A percentile compares a stretch with the other conserved stretches of the same genome.
Evolutionary conservation across 2,888 invertebrate species (phyloP).

Genomic region (Coenonympha arcania): DNA sequence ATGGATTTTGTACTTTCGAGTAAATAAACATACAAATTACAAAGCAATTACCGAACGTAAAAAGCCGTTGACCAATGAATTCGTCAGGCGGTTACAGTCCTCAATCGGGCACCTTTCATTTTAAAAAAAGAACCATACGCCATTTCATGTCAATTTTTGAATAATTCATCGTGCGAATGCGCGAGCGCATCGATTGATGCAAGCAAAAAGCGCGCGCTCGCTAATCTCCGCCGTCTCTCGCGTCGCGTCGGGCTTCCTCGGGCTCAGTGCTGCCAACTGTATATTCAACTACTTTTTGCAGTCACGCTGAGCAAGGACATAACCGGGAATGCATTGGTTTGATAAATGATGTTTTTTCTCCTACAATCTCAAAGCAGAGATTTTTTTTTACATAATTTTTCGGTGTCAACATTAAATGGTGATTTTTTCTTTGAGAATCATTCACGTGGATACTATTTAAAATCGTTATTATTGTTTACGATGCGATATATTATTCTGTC

Average conservation of each 20-base stretch:
- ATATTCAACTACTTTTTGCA: slow-evolving; percentile 72
- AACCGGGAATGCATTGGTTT: slow-evolving; percentile 69
- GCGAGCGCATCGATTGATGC: slow-evolving; percentile 75
- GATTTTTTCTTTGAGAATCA: slow-evolving; percentile 46
- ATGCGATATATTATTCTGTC: slow-evolving; percentile 36
- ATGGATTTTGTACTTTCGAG: slow-evolving; percentile 36
- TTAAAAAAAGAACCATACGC: slow-evolving; percentile 73
- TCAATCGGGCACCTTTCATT: slow-evolving; percentile 75
- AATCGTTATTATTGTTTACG: slow-evolving; percentile 23
- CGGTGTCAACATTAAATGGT: slow-evolving; percentile 52
- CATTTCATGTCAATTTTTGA: slow-evolving; percentile 75
- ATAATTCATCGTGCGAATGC: slow-evolving; percentile 74
- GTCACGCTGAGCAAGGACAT: slow-evolving; percentile 71
- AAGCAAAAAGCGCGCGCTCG: slow-evolving; percentile 71
- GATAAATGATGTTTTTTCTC: slow-evolving; percentile 70
- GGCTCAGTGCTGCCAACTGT: slow-evolving; percentile 66
- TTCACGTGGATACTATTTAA: slow-evolving; percentile 52
- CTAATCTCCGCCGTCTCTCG: slow-evolving; percentile 72
- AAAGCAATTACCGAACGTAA: slow-evolving; percentile 66
- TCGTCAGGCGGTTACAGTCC: slow-evolving; percentile 75
- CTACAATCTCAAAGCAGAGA: slow-evolving; percentile 30
- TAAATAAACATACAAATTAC: slow-evolving; percentile 52
- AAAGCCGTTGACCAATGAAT: slow-evolving; percentile 73
- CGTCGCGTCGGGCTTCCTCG: slow-evolving; percentile 51
- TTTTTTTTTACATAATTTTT: slow-evolving; percentile 57